Base-by-base conservation (phyloP, 2,888 invertebrate species). In the Eucera pruinosa region DNA sequence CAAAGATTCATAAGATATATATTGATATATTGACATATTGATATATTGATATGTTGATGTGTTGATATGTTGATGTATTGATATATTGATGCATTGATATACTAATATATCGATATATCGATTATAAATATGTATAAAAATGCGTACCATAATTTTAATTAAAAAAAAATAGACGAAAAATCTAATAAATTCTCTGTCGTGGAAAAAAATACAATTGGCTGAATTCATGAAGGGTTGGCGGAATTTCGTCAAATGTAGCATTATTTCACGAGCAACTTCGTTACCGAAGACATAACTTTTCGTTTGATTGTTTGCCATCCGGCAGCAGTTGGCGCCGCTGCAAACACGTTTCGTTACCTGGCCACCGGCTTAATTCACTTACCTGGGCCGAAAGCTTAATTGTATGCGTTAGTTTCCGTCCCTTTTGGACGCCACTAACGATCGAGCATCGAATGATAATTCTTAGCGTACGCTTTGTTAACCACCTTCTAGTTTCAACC, bases 341-440 rank as follows among this genome's bases (percentile, higher is more conserved):
- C 78, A 72, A 84, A 83, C 78, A 75, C 82, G 78, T 83, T 78
- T 69, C 82, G 83, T 78, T 82, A 84, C 79, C 75, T 73, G 50
- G 54, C 67, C 57, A 72, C 50, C 65, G 57, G 60, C 18, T 62
- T 84, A 84, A 83, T 78, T 83, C 65, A 74, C 61, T 80, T 79
- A 80, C 27, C 68, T 67, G 75, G 67, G 50, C 74, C 43, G 47
- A 15, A 58, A 54, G 81, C 66, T 76, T 76, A 76, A 76, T 66
- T 66, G 77, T 76, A 66, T 39, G 54, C 54, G 75, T 43, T 36
- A 55, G 64, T 74, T 66, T 55, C 75, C n/a, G 39, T 75, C 55
- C 66, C 76, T 76, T 75, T 61, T 30, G 15, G 52, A 52, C n/a
- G 15, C 52, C 23, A 45, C 64, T 75, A 75, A 75, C 74, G 74